Conservation (phyloP, 2,113 vertebrate genomes). For the Copsychus sechellarum region DNA sequence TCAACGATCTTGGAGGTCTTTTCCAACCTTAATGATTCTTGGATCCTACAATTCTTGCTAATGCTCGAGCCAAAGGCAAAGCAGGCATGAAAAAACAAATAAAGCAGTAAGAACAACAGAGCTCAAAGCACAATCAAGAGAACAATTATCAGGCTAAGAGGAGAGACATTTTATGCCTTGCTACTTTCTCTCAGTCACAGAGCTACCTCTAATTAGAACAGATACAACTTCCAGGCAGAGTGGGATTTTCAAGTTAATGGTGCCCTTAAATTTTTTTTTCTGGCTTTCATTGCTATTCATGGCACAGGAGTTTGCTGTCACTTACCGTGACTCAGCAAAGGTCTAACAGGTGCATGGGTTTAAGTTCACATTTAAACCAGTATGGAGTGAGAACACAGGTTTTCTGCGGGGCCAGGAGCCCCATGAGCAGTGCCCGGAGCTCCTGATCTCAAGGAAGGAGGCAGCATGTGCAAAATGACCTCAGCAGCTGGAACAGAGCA, state of each 20-base stretch:
- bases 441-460: not conserved
- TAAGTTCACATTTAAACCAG: not conserved
- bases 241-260: conserved; percentile 12
- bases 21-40: not conserved
- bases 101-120: conserved; percentile 7
- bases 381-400: not conserved
- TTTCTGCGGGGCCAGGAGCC: not conserved
- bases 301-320: not conserved
- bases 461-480: fast-evolving
- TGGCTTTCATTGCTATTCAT: not conserved
- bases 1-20: not conserved
- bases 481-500: not conserved
- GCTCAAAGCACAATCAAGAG: conserved; percentile 1
- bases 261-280: not conserved
- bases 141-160: not conserved
- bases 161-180: not conserved
- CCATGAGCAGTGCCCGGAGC: not conserved
- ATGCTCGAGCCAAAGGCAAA: fast-evolving
- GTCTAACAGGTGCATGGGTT: fast-evolving
- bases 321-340: conserved; percentile 1
- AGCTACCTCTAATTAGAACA: not conserved
- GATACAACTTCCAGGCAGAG: not conserved
- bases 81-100: not conserved
- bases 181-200: not conserved
- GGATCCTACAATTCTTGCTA: not conserved